phyloP scores from a whole-genome alignment of 2,113 vertebrate species.

The Peromyscus californicus region DNA sequence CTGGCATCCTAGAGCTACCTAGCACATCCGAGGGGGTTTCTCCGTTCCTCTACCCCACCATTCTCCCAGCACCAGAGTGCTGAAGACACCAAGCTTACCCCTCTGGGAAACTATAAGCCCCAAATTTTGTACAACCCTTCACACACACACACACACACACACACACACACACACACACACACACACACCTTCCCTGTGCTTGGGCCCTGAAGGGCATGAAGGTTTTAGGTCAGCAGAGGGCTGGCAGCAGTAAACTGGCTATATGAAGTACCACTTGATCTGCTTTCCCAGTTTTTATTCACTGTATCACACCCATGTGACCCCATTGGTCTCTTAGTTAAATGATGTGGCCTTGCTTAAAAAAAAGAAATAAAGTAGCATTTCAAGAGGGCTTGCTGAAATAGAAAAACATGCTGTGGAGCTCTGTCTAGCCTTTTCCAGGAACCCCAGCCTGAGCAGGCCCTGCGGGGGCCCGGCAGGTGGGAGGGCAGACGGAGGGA shows the following conservation, averaged over 20 bases:
- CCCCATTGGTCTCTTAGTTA: not conserved
- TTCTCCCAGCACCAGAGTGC: slow-evolving; percentile 36
- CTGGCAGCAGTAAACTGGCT: too few relatives aligned
- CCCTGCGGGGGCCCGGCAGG: not conserved
- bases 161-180: not conserved
- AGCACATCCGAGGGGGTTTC: not conserved
- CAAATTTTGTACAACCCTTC: not conserved
- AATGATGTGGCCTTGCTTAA: not conserved
- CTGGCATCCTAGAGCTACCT: slow-evolving; percentile 31
- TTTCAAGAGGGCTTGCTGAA: not conserved
- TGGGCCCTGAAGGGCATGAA: not conserved
- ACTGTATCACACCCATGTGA: not conserved
- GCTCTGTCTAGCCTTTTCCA: not conserved
- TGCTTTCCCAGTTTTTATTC: not conserved
- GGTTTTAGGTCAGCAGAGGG: not conserved
- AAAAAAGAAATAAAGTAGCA: too few relatives aligned
- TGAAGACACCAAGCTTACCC: not conserved
- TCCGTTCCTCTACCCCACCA: not conserved
- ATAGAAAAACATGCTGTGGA: not conserved
- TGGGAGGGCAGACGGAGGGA: not conserved
- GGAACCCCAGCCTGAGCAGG: not conserved
- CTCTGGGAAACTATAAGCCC: slow-evolving; percentile 22
- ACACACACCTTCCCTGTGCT: not conserved
- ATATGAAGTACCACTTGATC: not conserved
- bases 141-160: not conserved